Percentiles rank a stretch among this genome's conserved stretches.
Evolutionary conservation across 35 echinoderm and acorn worm genomes (phyloP).

Genomic region (Acanthaster planci): DNA sequence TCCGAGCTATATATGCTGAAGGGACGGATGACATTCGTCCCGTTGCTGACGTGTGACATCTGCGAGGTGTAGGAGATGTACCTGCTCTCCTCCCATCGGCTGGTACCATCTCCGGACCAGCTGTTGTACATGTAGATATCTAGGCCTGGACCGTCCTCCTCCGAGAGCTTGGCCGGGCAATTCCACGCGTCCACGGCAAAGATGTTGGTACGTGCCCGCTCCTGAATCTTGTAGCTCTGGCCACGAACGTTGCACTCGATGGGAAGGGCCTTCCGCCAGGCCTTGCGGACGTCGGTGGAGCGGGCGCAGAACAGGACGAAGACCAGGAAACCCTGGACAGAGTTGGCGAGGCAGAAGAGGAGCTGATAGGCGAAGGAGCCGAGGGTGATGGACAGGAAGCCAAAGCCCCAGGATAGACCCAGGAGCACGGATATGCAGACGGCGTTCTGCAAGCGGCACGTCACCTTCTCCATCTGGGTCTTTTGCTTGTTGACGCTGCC

Average conservation of each 20-base stretch:
- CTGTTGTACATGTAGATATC: conserved; percentile 17
- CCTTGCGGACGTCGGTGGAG: conserved; percentile 55
- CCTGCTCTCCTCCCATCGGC: conserved; percentile 3
- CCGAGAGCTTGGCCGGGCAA: background rate
- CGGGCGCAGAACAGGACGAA: conserved; percentile 64
- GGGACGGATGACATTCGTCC: background rate
- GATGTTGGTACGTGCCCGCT: background rate
- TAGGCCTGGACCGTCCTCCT: background rate
- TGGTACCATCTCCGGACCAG: background rate
- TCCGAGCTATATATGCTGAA: conserved; percentile 19
- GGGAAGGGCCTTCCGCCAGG: conserved; percentile 1
- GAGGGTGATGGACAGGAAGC: conserved; percentile 55
- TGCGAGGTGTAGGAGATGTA: conserved; percentile 15
- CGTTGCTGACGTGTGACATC: background rate
- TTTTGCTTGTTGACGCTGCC: conserved; percentile 29
- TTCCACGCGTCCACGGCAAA: background rate
- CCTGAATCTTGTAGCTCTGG: background rate
- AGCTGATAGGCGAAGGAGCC: conserved; percentile 40
- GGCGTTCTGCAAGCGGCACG: conserved; percentile 63
- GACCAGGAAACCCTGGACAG: conserved; percentile 53
- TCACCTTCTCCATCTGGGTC: conserved; percentile 6
- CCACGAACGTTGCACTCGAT: conserved; percentile 16
- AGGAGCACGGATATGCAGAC: conserved; percentile 64
- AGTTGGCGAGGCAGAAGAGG: conserved; percentile 69
- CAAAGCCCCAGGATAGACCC: conserved; percentile 66